Base-by-base conservation (phyloP, 2,113 vertebrate genomes). In the Proteles cristata region DNA sequence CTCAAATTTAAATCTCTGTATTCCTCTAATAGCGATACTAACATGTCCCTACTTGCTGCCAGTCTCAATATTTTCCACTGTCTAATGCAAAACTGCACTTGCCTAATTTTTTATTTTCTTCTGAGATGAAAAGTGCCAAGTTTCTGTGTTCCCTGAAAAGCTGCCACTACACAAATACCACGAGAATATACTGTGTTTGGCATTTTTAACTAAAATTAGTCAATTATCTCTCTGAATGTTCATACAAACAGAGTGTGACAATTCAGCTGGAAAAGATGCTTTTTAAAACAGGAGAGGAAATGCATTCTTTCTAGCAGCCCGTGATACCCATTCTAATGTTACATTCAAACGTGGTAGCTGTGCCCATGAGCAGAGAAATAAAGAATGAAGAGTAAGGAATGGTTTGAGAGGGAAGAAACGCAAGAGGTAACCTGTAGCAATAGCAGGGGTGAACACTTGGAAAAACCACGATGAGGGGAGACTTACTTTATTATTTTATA, bases 161-260 rank as follows among this genome's bases (percentile, higher is more conserved):
- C n/a, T 71, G 50, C 19, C 6, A 12, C 79, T 79, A 11, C 28
- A 43, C 39, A 66, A 55, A 48, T 77, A 86, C 58, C 53, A 53
- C 17, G 14, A 86, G 43, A 79, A 39, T 11, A 23, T n/a, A 45
- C 53, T 61, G 11, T 23, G 61, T 50, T 79, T 82, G 90, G 11
- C 55, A 61, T 80, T 95, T 94, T 90, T 71, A 87, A 84, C 63
- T 83, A 85, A 88, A 92, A 94, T 83, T 76, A 71, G 45, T 19
- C 43, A 90, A n/a, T 96, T 79, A 71, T 83, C 53, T 89, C 4
- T 93, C 19, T 48, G 66, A 71, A 77, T 68, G 26, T 69, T 83
- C 58, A 85, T 55, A 43, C 8, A 86, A 73, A 83, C 8, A 43
- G 71, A 93, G 79, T 84, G 65, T 90, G 82, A 71, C 19, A 65